phyloP scores from a whole-genome alignment of 2,113 vertebrate genomes.

The Bujurquina vittata region DNA sequence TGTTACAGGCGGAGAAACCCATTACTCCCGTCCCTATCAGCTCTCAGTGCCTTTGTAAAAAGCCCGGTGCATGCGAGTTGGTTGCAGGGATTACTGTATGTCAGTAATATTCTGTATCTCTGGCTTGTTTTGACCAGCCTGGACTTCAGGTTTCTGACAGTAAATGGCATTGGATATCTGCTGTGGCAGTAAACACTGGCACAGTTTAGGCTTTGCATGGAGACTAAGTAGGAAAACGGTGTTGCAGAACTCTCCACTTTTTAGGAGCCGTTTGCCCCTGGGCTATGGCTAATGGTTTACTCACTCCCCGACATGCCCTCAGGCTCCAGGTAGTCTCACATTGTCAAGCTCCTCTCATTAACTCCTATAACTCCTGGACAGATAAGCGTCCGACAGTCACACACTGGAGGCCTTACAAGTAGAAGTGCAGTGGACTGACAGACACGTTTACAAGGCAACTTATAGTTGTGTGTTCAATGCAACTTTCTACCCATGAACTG shows the following conservation, averaged over 20 bases:
- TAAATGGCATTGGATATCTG: slow-evolving; percentile 45
- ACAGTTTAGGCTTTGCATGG: slow-evolving; percentile 37
- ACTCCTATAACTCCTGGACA: slow-evolving; percentile 73
- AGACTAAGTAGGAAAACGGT: slow-evolving; percentile 57
- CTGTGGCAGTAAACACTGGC: slow-evolving; percentile 42
- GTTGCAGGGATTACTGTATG: slow-evolving; percentile 73
- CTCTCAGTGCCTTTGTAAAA: slow-evolving; percentile 53
- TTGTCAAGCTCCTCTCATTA: slow-evolving; percentile 78
- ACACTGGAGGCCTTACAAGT: slow-evolving; percentile 50
- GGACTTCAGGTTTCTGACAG: slow-evolving; percentile 54
- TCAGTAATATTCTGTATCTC: slow-evolving; percentile 51
- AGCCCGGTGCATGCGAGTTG: slow-evolving; percentile 51
- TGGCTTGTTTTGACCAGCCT: slow-evolving; percentile 54
- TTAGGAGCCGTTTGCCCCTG: slow-evolving; percentile 67
- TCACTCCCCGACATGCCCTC: slow-evolving; percentile 74
- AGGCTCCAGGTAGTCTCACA: slow-evolving; percentile 74
- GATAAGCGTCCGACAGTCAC: slow-evolving; percentile 52
- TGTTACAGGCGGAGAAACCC: slow-evolving; percentile 72
- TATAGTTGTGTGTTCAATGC: neutral
- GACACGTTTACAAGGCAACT: slow-evolving; percentile 48
- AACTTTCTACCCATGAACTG: slow-evolving; percentile 16
- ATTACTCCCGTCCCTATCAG: slow-evolving; percentile 66
- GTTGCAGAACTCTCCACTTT: slow-evolving; percentile 61
- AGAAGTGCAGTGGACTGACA: slow-evolving; percentile 54
- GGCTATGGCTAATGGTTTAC: slow-evolving; percentile 81